Evolutionary conservation across 2,797 vertebrate genomes (phyloP).

Genomic region (Chrosomus eos): DNA sequence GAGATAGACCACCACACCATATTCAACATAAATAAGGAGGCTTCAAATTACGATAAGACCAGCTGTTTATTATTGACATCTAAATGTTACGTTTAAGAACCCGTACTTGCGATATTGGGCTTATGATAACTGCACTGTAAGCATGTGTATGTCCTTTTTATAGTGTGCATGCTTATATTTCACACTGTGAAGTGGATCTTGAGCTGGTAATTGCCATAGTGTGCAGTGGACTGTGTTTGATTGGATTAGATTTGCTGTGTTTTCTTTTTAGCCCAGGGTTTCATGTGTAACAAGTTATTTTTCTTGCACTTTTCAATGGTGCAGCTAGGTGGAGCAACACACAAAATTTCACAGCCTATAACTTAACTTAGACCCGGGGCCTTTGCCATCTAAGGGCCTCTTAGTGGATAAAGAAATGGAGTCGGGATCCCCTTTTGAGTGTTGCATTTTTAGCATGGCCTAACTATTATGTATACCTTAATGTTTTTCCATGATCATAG

Average conservation of each 20-base stretch:
- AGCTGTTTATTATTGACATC: constrained; percentile 2
- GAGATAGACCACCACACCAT: background rate
- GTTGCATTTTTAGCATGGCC: background rate
- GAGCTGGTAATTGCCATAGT: background rate
- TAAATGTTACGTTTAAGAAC: background rate
- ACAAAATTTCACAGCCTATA: background rate
- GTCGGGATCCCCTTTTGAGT: background rate
- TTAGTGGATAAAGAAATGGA: background rate
- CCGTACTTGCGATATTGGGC: background rate
- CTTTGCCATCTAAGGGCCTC: background rate
- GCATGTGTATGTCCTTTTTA: background rate
- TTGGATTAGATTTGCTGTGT: constrained; percentile 31
- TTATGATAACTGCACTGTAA: background rate
- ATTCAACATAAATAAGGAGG: background rate
- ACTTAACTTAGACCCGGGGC: background rate
- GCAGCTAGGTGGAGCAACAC: constrained; percentile 34
- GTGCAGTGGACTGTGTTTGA: constrained; percentile 35
- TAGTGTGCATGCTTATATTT: constrained; percentile 1
- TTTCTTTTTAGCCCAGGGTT: constrained; percentile 30
- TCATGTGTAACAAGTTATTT: constrained; percentile 13
- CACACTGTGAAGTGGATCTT: constrained; percentile 6
- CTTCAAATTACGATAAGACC: background rate
- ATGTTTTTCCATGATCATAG: background rate
- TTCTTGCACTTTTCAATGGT: constrained; percentile 24
- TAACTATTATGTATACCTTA: background rate